A percentile compares a stretch with the other conserved stretches of the same genome.
Conservation (phyloP, 2,888 invertebrate species). For the Sphaeridia pumilis region DNA sequence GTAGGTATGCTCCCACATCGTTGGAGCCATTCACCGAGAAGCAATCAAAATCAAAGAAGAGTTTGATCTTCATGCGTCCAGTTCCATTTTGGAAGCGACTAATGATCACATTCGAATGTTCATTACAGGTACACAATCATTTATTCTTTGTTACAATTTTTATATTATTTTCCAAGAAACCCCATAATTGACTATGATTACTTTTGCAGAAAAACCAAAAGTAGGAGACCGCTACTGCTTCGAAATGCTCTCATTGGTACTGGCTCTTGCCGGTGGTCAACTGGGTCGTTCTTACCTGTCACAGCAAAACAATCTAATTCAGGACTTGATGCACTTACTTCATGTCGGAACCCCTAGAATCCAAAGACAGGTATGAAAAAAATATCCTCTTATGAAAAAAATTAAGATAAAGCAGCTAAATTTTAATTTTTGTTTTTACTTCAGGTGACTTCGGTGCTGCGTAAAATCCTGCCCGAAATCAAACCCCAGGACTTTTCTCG, state of each 20-base stretch:
- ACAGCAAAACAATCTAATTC: conserved; percentile 71
- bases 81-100: conserved; percentile 27
- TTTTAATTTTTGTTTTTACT: too few relatives aligned
- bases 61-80: conserved; percentile 55
- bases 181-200: not conserved
- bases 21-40: conserved; percentile 78
- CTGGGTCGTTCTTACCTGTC: conserved; percentile 83
- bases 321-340: conserved; percentile 70
- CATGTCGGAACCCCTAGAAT: conserved; percentile 92
- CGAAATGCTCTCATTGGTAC: conserved; percentile 89
- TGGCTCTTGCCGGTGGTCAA: conserved; percentile 83
- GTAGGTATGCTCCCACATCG: conserved; percentile 75
- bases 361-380: conserved; percentile 66
- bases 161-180: too few relatives aligned
- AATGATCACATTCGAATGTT: conserved; percentile 29
- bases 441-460: conserved; percentile 68
- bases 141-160: too few relatives aligned
- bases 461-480: conserved; percentile 80
- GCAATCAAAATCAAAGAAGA: conserved; percentile 74
- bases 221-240: conserved; percentile 84
- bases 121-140: conserved; percentile 23
- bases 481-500: conserved; percentile 69
- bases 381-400: too few relatives aligned
- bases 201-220: conserved; percentile 38
- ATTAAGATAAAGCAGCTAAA: too few relatives aligned